Evolutionary conservation across 2,888 invertebrate species (phyloP).

Genomic region (Diarsia rubi): DNA sequence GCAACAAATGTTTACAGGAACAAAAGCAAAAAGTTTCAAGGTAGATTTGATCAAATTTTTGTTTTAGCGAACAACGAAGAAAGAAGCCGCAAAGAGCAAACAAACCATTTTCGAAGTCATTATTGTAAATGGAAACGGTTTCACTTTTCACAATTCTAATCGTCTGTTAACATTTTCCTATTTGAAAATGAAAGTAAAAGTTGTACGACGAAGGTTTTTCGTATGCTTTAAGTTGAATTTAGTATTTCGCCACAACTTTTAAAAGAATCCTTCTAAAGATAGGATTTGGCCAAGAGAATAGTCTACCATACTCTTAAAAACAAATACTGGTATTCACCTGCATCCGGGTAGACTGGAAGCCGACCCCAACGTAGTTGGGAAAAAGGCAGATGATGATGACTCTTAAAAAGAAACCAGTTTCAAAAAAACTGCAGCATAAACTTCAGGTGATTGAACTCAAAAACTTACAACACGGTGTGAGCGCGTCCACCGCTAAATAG

Average conservation of each 20-base stretch:
- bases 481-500: slow-evolving; percentile 77
- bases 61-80: slow-evolving; percentile 30
- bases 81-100: slow-evolving; percentile 51
- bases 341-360: no score
- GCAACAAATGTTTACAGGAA: slow-evolving; percentile 33
- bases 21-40: slow-evolving; percentile 36
- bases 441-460: slow-evolving; percentile 28
- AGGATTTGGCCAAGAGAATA: no score
- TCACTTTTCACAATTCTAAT: slow-evolving; percentile 47
- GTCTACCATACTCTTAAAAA: no score
- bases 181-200: slow-evolving; percentile 25
- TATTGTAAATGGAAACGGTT: slow-evolving; percentile 49
- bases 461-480: slow-evolving; percentile 75
- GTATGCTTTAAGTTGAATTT: neutral
- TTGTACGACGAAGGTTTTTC: slow-evolving; percentile 8
- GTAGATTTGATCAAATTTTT: slow-evolving; percentile 44
- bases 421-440: neutral
- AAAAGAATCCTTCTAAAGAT: no score
- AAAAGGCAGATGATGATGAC: no score
- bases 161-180: slow-evolving; percentile 35
- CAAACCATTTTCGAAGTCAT: slow-evolving; percentile 42
- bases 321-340: no score
- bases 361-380: no score
- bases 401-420: no score
- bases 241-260: neutral